Evolutionary conservation across 1,140 invertebrate genomes (phyloP), one percentile per base, ranked within the genome.

Genomic region (Hypsibius dujardini): DNA sequence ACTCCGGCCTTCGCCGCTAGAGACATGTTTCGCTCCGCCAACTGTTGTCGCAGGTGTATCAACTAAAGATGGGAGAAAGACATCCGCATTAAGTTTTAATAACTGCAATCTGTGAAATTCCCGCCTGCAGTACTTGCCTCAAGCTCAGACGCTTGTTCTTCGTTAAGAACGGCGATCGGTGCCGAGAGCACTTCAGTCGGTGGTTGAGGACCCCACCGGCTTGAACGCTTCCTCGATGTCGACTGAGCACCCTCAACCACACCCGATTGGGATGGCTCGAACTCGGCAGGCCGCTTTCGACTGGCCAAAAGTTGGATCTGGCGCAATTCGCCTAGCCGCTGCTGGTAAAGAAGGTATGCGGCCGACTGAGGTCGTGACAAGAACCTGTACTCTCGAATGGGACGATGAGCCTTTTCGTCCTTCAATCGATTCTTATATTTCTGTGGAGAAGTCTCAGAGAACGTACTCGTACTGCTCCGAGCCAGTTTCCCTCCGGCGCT

Each of bases 151-250:
- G 67, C 47, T 46, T 47, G 47, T 46, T 72, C 67, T 3, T 62
- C 47, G 45, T 73, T 42, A 46, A 59, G 67, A 71, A 71, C 69
- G 46, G 71, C 71, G 45, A 70, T 70, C 1, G 73, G 70, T 46
- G 73, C 71, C 28, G 59, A 70, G 42, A 70, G 28, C 46, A 46
- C 47, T 71, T 72, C 67, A 45, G 76, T 77, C 1, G 76, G 74
- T 82, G 83, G 80, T 69, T 82, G 78, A 1, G 83, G 80, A 73
- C 88, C 87, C 73, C 88, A 80, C 83, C 89, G 74, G 73, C 80
- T 81, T 71, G 75, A 77, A 46, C 80, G 75, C 71, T 81, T 81
- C 70, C 76, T 78, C 46, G 75, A 74, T 46, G 74, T 71, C 46
- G 47, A 71, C 47, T n/a, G 70, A 7, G 2, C 28, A 72, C 28